Evolutionary conservation across 2,888 invertebrate species (phyloP), one percentile per base, ranked within the genome.

Genomic region (Agonopterix heracliana): DNA sequence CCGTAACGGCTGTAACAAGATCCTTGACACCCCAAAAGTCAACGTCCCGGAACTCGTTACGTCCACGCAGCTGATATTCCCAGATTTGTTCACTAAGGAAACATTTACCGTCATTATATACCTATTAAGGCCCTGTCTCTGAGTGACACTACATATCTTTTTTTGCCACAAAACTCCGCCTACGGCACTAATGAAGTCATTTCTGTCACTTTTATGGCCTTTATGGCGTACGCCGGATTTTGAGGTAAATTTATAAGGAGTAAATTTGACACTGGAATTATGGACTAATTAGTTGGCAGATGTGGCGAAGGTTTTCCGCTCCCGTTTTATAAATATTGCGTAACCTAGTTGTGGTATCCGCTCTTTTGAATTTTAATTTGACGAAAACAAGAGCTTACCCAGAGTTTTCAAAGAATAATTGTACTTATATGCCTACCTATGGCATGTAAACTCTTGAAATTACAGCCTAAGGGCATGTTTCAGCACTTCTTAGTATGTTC

Each of bases 161-260:
- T 87, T 86, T 86, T 76, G 72, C 59, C 41, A 71, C 62, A 74
- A 73, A 71, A 73, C 78, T 65, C 80, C 82, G 80, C 81, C 81
- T 71, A 68, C 63, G 59, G 68, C 69, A 71, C 78, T 88, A 88
- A 87, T 88, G 86, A 87, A 87, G 81, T 77, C 78, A 78, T 88
- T 88, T 82, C 66, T 74, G 86, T 87, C 87, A 85, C 76, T 74
- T 86, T 86, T 87, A 86, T 86, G 81, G 77, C 83, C 77, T 82
- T 88, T 81, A 86, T 75, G 80, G 76, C 76, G 77, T 74, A 78
- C 81, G 72, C 73, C 63, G 78, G 84, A 81, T 84, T 85, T 84
- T 75, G 78, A 74, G 68, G 73, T 69, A 71, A 80, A 87, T 85
- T 87, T 87, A 86, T 71, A 80, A 76, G 72, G 78, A 77, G 80